These are phyloP conservation scores for Hozukius guyotensis DNA, from an alignment of 2,797 vertebrate species.

Conservation along the genomic window DNA sequence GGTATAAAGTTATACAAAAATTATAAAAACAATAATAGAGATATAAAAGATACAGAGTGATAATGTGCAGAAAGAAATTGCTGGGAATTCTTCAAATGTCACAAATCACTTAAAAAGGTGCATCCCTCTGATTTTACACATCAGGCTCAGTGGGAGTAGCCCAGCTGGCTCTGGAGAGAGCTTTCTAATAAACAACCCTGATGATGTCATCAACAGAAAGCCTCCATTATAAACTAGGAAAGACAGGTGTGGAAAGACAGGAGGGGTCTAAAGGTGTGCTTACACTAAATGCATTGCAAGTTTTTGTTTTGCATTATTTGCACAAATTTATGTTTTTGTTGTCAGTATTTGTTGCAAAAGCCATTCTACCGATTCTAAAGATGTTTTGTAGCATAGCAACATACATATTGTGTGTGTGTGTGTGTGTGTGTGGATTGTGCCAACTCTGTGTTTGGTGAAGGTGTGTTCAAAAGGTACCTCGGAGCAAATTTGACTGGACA, in stretches of 20 bases:
- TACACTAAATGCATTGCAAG: background rate
- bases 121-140: background rate
- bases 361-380: no score
- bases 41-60: no score
- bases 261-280: no score
- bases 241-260: no score
- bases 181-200: background rate
- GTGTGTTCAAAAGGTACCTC: background rate
- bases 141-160: background rate
- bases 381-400: no score
- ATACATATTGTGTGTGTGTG: no score
- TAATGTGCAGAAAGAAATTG: background rate
- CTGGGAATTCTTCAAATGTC: background rate
- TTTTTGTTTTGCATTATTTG: background rate
- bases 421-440: background rate
- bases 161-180: background rate
- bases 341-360: no score
- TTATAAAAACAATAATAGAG: no score
- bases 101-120: background rate
- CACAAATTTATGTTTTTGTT: background rate
- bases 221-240: background rate
- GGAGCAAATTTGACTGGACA: background rate
- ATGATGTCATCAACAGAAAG: background rate
- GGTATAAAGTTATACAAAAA: no score
- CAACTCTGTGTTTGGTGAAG: background rate